Conservation (phyloP, 2,888 invertebrate genomes). For the Catocala nupta region DNA sequence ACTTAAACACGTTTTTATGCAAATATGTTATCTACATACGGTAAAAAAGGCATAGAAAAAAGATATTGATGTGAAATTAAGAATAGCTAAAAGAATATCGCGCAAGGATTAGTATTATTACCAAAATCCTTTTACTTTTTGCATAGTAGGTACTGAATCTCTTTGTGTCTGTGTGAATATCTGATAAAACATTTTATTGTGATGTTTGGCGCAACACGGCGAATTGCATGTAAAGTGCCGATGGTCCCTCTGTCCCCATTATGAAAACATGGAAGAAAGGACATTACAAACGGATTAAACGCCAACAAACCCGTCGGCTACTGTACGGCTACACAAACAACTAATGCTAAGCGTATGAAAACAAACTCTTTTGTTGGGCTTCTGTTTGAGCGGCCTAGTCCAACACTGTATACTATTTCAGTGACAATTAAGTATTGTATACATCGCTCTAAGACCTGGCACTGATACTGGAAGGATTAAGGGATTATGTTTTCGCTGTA, state of each 20-base stretch:
- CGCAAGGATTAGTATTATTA: no score
- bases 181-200: slow-evolving; percentile 22
- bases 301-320: slow-evolving; percentile 79
- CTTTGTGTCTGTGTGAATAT: slow-evolving; percentile 25
- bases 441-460: slow-evolving; percentile 63
- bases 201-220: slow-evolving; percentile 19
- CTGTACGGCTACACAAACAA: slow-evolving; percentile 78
- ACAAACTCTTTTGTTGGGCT: slow-evolving; percentile 77
- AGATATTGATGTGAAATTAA: no score
- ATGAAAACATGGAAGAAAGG: slow-evolving; percentile 73
- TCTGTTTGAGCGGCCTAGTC: slow-evolving; percentile 60
- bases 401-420: slow-evolving; percentile 61
- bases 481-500: slow-evolving; percentile 73
- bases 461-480: slow-evolving; percentile 82
- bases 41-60: no score
- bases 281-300: slow-evolving; percentile 83
- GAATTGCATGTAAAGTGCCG: slow-evolving; percentile 49
- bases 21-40: no score
- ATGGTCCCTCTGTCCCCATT: slow-evolving; percentile 59
- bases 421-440: slow-evolving; percentile 76
- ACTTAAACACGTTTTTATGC: no score
- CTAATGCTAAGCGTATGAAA: slow-evolving; percentile 78
- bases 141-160: background rate
- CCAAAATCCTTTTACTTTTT: no score
- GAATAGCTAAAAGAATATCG: no score